Evolutionary conservation across 2,797 vertebrate genomes (phyloP).

Genomic region (Tapera naevia): DNA sequence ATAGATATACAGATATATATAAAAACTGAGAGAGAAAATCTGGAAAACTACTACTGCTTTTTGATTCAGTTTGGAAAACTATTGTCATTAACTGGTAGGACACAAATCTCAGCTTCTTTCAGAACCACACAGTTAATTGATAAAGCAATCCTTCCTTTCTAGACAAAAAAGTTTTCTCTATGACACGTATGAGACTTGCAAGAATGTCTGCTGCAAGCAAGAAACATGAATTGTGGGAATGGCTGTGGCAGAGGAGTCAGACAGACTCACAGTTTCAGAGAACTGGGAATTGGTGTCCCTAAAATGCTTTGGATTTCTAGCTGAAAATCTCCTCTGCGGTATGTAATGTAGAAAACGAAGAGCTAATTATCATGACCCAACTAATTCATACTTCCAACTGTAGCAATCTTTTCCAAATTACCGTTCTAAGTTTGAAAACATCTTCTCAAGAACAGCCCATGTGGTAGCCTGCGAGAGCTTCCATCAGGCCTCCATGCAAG

Average conservation of each 20-base stretch:
- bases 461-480: background rate
- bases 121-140: background rate
- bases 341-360: background rate
- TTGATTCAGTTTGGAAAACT: background rate
- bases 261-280: background rate
- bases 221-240: background rate
- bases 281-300: fast-evolving
- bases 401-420: background rate
- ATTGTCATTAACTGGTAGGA: background rate
- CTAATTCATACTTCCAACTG: background rate
- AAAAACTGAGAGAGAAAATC: background rate
- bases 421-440: background rate
- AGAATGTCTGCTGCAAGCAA: background rate
- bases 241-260: background rate
- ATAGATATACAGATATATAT: background rate
- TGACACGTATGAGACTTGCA: background rate
- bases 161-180: background rate
- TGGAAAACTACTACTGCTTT: background rate
- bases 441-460: background rate
- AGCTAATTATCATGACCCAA: background rate
- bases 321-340: background rate
- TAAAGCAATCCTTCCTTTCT: background rate
- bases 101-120: background rate
- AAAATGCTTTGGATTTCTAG: background rate
- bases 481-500: background rate